A percentile compares a stretch with the other conserved stretches of the same genome.
These are phyloP conservation scores for Matsumurasca onukii DNA, from an alignment of 1,140 invertebrate genomes.

Conservation along the genomic window DNA sequence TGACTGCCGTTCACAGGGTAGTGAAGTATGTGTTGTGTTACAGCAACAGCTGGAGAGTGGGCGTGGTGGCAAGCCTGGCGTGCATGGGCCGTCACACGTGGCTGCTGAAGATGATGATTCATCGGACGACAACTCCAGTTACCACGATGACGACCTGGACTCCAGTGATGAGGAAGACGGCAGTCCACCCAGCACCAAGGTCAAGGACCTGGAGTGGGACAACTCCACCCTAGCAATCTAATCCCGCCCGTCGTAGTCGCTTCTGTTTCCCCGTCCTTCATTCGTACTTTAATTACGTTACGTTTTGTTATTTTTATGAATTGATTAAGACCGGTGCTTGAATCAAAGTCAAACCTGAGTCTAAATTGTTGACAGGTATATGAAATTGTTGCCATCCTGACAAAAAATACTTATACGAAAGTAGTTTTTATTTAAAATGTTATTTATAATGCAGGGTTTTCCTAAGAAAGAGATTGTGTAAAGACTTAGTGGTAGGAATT, in stretches of 20 bases:
- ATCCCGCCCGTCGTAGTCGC: constrained; percentile 32
- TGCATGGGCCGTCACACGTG: constrained; percentile 44
- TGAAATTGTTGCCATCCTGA: background rate
- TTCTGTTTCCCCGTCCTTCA: constrained; percentile 3
- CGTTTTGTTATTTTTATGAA: constrained; percentile 13
- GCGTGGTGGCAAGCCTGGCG: constrained; percentile 37
- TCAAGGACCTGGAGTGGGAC: constrained; percentile 61
- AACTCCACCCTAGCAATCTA: constrained; percentile 61
- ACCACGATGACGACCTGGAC: constrained; percentile 53
- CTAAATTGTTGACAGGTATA: background rate
- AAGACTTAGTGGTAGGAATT: background rate
- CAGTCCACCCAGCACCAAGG: constrained; percentile 45
- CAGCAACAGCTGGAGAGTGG: constrained; percentile 29
- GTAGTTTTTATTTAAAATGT: background rate
- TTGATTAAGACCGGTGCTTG: constrained; percentile 18
- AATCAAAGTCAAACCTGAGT: background rate
- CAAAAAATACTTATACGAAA: background rate
- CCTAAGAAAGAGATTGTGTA: background rate
- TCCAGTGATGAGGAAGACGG: constrained; percentile 55
- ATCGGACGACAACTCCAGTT: constrained; percentile 55
- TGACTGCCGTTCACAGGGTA: no score
- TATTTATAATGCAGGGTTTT: background rate
- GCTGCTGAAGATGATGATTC: constrained; percentile 59
- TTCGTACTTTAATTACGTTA: background rate
- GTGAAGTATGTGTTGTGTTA: no score